Evolutionary conservation across 2,888 invertebrate species (phyloP).

Genomic region (Ernsta delagoae): DNA sequence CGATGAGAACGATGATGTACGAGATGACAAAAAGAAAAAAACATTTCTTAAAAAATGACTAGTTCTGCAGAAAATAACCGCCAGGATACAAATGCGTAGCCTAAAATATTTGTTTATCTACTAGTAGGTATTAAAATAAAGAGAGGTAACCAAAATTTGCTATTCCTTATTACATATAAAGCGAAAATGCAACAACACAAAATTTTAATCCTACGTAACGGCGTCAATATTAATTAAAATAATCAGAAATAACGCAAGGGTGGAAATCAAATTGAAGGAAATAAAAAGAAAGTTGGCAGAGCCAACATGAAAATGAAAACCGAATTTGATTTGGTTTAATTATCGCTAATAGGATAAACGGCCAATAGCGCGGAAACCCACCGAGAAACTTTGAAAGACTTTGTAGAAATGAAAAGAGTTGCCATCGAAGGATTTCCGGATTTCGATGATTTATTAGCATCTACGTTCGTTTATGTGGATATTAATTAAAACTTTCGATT

Average conservation of each 20-base stretch:
- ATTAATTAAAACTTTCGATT: background rate
- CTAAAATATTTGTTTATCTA: too few species aligned
- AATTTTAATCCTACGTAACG: too few species aligned
- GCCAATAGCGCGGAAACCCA: slow-evolving; percentile 64
- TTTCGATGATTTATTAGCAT: slow-evolving; percentile 10
- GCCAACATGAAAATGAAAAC: slow-evolving; percentile 58
- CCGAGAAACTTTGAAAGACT: slow-evolving; percentile 30
- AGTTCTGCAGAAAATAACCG: too few species aligned
- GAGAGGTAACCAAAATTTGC: too few species aligned
- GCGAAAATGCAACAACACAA: too few species aligned
- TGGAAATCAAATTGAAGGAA: background rate
- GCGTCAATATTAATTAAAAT: slow-evolving; percentile 6
- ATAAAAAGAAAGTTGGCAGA: slow-evolving; percentile 6
- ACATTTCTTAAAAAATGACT: too few species aligned
- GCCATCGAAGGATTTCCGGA: slow-evolving; percentile 13
- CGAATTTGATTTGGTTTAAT: slow-evolving; percentile 64
- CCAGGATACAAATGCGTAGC: too few species aligned
- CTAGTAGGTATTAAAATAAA: too few species aligned
- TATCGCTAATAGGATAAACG: slow-evolving; percentile 72
- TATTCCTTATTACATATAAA: too few species aligned
- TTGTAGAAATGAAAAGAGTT: slow-evolving; percentile 31
- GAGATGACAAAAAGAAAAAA: too few species aligned
- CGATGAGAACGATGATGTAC: too few species aligned
- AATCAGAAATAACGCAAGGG: slow-evolving; percentile 11
- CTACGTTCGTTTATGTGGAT: background rate